Evolutionary conservation across 2,888 invertebrate species (phyloP), one percentile per base, ranked within the genome.

Genomic region (Nemoura dubitans): DNA sequence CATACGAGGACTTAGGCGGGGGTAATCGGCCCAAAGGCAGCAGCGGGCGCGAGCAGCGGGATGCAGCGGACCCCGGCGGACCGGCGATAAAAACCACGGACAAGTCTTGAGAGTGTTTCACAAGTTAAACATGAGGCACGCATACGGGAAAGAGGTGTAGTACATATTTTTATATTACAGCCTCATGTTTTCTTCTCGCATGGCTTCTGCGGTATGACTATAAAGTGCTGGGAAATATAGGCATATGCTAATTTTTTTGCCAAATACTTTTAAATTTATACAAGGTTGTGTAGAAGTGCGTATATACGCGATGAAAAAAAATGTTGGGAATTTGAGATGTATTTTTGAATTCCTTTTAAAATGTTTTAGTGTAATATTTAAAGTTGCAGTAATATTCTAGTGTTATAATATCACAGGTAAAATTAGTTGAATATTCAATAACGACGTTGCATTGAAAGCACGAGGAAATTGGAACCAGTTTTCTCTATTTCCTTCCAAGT

Each of bases 101-200:
- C 59, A 59, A 59, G 59, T 21, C 59, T 59, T 59, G 59, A 10
- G 59, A 59, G 59, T 59, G 59, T 59, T 59, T 10, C 59, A 59
- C 59, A 59, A 59, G 59, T 59, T 59, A 59, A 59, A 59, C 59
- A 59, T 59, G 59, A 59, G 59, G 59, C 21, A 59, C 16, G 14
- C 59, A 59, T 59, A 59, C 59, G 21, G 59, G 21, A 59, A 59
- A 59, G 59, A 59, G 59, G 36, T 36, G 36, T 21, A 59, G 16
- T 59, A 59, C 59, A 59, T 59, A 59, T 59, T 59, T 59, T 59
- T 59, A 59, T 59, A 59, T 59, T 59, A 59, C 21, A 59, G 59
- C 59, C 14, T 3, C 59, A 59, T 59, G 59, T 21, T 59, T 59
- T 59, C 21, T 59, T 59, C 36, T 36, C 21, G 21, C 21, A 59